A percentile compares a stretch with the other conserved stretches of the same genome.
These are phyloP conservation scores for Mesocentrotus franciscanus DNA, from an alignment of 53 echinoderm and acorn worm species.

Conservation along the genomic window DNA sequence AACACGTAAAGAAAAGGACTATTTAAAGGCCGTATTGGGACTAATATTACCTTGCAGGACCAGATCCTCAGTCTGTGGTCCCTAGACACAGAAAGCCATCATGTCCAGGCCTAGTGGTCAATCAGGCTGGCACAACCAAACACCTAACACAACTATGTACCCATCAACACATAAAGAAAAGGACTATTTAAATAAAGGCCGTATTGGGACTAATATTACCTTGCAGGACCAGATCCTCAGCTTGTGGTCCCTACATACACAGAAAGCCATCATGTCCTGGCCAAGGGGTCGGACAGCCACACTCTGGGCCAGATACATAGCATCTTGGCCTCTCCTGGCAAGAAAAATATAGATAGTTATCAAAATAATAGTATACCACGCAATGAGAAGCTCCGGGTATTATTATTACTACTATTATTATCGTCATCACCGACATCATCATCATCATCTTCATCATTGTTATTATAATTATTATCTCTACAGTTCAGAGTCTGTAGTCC, in stretches of 20 bases:
- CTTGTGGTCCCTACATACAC: conserved; percentile 89
- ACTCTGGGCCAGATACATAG: conserved; percentile 82
- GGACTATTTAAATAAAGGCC: too few species aligned
- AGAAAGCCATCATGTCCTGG: conserved; percentile 79
- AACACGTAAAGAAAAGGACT: not conserved
- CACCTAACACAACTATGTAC: too few species aligned
- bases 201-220: conserved; percentile 68
- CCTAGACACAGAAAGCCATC: conserved; percentile 82
- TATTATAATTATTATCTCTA: too few species aligned
- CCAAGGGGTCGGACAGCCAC: conserved; percentile 84
- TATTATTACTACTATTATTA: too few species aligned
- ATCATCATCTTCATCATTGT: too few species aligned
- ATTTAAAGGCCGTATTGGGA: too few species aligned
- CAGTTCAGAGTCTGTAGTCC: not conserved
- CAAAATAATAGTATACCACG: too few species aligned
- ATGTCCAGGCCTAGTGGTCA: conserved; percentile 82
- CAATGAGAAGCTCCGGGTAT: too few species aligned
- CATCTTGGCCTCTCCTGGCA: conserved; percentile 86
- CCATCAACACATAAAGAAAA: not conserved
- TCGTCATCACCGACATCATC: too few species aligned
- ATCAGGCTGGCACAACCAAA: too few species aligned
- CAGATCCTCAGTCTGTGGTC: conserved; percentile 90
- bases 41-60: conserved; percentile 84
- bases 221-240: conserved; percentile 91
- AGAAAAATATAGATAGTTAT: not conserved